Evolutionary conservation across 2,797 vertebrate species (phyloP).

Genomic region (Scleropages formosus): DNA sequence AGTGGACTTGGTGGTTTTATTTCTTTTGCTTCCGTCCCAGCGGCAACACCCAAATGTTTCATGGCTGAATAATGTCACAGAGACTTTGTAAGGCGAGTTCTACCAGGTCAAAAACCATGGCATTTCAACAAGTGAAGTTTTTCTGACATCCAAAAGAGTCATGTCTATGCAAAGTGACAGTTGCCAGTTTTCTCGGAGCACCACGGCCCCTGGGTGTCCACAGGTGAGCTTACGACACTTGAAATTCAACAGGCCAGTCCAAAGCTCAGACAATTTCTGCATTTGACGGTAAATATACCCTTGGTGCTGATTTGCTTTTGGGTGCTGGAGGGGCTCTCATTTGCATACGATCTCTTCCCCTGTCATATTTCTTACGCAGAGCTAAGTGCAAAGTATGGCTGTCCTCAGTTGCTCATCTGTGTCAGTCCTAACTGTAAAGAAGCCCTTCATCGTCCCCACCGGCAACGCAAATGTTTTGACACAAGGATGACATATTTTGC

Average conservation of each 20-base stretch:
- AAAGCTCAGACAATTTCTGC: conserved; percentile 28
- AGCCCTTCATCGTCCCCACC: no score
- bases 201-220: conserved; percentile 21
- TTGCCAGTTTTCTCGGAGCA: conserved; percentile 31
- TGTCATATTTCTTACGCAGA: no score
- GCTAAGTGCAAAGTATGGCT: no score
- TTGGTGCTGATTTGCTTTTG: conserved; percentile 41
- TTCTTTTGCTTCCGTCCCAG: neutral
- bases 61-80: conserved; percentile 46
- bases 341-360: no score
- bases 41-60: conserved; percentile 30
- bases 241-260: conserved; percentile 33
- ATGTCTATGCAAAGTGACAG: conserved; percentile 53
- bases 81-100: conserved; percentile 34
- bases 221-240: conserved; percentile 51
- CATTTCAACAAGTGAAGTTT: conserved; percentile 51
- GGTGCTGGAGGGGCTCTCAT: neutral
- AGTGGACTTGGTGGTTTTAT: neutral
- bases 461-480: no score
- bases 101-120: conserved; percentile 30
- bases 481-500: no score
- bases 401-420: no score
- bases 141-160: conserved; percentile 57
- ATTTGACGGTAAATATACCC: conserved; percentile 38
- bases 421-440: no score